phyloP scores from a whole-genome alignment of 23 tunicate species.

The Oikopleura vanhoeffeni region DNA sequence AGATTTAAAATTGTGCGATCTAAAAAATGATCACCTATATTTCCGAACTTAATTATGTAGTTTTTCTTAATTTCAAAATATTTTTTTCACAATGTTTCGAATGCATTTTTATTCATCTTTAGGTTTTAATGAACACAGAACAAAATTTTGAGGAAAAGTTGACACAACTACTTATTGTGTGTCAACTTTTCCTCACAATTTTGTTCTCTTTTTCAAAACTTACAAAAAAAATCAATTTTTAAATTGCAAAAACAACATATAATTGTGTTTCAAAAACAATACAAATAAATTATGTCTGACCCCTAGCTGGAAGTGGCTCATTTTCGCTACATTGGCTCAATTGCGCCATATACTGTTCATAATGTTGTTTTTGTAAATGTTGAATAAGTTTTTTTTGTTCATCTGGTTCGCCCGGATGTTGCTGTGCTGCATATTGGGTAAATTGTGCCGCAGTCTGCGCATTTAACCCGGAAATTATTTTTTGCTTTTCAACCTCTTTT shows the following conservation, averaged over 20 bases:
- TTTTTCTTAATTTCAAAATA: too few species aligned
- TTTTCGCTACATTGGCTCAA: background rate
- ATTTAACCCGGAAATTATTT: conserved; percentile 72
- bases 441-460: conserved; percentile 88
- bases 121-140: too few species aligned
- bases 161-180: too few species aligned
- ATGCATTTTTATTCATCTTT: too few species aligned
- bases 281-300: too few species aligned
- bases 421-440: conserved; percentile 90
- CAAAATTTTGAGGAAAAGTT: too few species aligned
- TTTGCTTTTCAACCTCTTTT: conserved; percentile 18
- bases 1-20: too few species aligned
- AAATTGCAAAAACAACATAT: too few species aligned
- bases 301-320: background rate
- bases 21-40: too few species aligned
- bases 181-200: background rate
- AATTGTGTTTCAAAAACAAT: too few species aligned
- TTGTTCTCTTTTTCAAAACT: background rate
- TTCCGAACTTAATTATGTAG: too few species aligned
- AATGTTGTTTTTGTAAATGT: conserved; percentile 82
- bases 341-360: conserved; percentile 64
- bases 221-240: background rate
- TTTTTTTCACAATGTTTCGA: too few species aligned
- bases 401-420: conserved; percentile 69
- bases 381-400: conserved; percentile 55